Percentiles rank a stretch among this genome's conserved stretches.
These are phyloP conservation scores for Hypocryptadius cinnamomeus DNA, from an alignment of 2,113 vertebrate genomes.

Conservation along the genomic window DNA sequence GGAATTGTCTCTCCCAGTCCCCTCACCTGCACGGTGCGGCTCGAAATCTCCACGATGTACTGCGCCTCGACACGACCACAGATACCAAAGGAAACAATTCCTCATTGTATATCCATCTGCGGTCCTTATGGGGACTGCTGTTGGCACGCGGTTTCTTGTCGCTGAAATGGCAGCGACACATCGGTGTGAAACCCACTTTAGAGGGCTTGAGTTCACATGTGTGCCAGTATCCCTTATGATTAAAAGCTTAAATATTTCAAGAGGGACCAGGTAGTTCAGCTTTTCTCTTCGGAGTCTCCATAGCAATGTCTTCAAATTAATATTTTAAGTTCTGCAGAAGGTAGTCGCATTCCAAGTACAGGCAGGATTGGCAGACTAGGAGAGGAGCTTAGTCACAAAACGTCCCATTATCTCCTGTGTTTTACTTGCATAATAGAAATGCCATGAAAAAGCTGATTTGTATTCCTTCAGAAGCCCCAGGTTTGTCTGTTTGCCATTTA, in stretches of 20 bases:
- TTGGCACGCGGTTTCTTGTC: neutral
- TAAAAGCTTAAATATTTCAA: neutral
- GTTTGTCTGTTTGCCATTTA: neutral
- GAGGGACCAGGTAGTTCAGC: neutral
- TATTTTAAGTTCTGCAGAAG: neutral
- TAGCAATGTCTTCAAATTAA: slow-evolving; percentile 6
- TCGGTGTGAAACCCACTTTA: neutral
- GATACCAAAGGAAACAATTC: neutral
- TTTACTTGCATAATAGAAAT: neutral
- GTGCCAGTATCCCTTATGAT: neutral
- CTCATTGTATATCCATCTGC: neutral
- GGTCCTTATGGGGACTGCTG: neutral
- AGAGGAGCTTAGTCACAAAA: neutral
- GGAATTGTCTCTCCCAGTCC: neutral
- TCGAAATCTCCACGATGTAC: neutral
- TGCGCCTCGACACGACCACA: neutral
- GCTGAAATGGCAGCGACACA: neutral
- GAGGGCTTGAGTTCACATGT: neutral
- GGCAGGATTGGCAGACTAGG: neutral
- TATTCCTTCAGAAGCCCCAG: neutral
- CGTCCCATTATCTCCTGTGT: neutral
- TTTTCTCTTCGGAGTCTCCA: neutral
- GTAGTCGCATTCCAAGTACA: neutral
- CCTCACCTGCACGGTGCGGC: neutral
- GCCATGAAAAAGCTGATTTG: neutral